Evolutionary conservation across 2,113 vertebrate genomes (phyloP).

Genomic region (Anthoscopus minutus): DNA sequence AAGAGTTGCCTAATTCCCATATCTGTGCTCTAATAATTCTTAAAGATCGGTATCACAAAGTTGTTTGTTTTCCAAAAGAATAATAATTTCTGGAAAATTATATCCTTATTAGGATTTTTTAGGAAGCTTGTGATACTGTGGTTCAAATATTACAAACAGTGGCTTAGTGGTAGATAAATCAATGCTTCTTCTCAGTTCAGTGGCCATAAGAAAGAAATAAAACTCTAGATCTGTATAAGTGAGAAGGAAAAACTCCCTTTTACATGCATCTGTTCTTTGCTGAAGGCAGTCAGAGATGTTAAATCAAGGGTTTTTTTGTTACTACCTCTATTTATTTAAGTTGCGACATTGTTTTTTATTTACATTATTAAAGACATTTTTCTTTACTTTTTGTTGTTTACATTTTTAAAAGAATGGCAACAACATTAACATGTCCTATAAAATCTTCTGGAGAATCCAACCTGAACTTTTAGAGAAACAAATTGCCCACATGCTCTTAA

Average conservation of each 20-base stretch:
- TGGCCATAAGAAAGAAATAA: not conserved
- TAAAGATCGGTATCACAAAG: not conserved
- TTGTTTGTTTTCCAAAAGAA: not conserved
- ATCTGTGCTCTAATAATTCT: not conserved
- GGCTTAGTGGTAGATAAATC: not conserved
- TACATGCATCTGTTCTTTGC: not conserved
- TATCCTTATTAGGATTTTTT: not conserved
- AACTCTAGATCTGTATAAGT: not conserved
- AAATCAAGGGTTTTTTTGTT: not conserved
- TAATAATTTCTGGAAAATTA: not conserved
- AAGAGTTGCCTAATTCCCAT: not conserved
- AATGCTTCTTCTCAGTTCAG: not conserved
- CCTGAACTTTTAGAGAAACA: not conserved
- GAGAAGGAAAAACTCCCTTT: not conserved
- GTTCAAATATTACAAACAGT: not conserved
- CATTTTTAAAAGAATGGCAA: not conserved
- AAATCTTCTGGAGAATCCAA: not conserved
- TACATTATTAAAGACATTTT: not conserved
- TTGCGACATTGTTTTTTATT: not conserved
- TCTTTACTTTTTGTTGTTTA: not conserved
- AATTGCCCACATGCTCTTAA: not conserved
- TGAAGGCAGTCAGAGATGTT: not conserved
- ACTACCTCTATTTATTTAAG: not conserved
- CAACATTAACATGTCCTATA: accelerated
- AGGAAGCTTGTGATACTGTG: not conserved